Conservation (phyloP, 2,888 invertebrate species). For the Ctenicera cuprea region DNA sequence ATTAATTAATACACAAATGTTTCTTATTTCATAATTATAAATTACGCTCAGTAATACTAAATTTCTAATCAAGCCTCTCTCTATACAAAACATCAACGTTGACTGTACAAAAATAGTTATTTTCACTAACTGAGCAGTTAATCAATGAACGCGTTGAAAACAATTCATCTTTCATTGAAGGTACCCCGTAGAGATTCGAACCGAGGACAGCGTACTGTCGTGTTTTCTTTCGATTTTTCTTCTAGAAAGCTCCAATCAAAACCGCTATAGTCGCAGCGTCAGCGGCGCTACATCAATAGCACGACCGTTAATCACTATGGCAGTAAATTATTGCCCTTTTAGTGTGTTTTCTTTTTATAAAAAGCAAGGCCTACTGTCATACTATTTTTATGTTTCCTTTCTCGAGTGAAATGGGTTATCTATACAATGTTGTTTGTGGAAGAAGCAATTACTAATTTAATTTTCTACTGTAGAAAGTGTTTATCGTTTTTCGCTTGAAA, state of each 20-base stretch:
- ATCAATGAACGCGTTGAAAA: background rate
- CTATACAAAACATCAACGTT: background rate
- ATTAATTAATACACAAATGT: too few species aligned
- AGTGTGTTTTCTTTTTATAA: constrained; percentile 4
- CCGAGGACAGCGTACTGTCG: background rate
- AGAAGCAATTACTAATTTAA: background rate
- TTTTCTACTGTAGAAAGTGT: too few species aligned
- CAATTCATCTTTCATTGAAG: background rate
- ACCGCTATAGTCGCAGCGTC: constrained; percentile 8
- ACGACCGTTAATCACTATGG: constrained; percentile 9
- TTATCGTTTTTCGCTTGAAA: too few species aligned
- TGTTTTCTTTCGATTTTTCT: constrained; percentile 16
- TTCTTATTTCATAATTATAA: too few species aligned
- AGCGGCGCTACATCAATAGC: constrained; percentile 9
- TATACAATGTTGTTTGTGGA: background rate
- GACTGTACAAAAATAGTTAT: too few species aligned
- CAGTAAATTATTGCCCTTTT: constrained; percentile 21
- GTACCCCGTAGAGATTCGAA: background rate
- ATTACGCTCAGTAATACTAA: too few species aligned
- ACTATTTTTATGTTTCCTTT: constrained; percentile 2
- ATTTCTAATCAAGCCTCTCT: too few species aligned
- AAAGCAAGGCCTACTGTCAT: background rate
- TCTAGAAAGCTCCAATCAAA: constrained; percentile 13
- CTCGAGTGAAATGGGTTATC: background rate
- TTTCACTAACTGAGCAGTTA: background rate